Conservation (phyloP, 2,113 vertebrate genomes). For the Dipodomys stephensi region DNA sequence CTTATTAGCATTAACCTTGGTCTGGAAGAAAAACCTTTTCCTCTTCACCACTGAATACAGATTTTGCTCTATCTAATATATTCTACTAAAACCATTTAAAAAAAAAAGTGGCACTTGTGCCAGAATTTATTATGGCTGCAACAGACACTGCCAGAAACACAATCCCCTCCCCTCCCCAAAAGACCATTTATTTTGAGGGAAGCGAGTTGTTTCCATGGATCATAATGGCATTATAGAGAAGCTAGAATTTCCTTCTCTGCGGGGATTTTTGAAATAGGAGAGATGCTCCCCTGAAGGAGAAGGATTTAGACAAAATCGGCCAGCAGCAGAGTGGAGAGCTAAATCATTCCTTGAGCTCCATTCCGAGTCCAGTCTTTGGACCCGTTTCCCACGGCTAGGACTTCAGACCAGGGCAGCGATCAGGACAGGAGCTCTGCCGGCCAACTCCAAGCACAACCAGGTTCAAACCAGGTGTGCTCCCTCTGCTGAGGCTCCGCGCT, state of each 20-base stretch:
- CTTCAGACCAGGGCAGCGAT: constrained; percentile 54
- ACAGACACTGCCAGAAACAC: constrained; percentile 60
- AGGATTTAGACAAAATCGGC: constrained; percentile 37
- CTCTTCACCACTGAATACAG: constrained; percentile 59
- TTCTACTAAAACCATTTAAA: constrained; percentile 34
- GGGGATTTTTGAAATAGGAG: constrained; percentile 52
- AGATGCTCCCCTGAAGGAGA: not conserved
- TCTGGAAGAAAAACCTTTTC: constrained; percentile 59
- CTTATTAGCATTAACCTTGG: constrained; percentile 75
- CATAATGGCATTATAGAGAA: constrained; percentile 50
- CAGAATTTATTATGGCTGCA: constrained; percentile 64
- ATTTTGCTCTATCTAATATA: constrained; percentile 58
- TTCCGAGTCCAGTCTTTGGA: constrained; percentile 43
- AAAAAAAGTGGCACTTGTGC: not conserved
- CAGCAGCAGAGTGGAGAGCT: constrained; percentile 21
- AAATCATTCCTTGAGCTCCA: constrained; percentile 59
- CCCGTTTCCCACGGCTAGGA: constrained; percentile 25
- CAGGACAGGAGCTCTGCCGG: constrained; percentile 60
- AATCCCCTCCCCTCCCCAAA: constrained; percentile 16
- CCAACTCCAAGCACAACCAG: not conserved
- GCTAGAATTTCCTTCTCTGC: constrained; percentile 36
- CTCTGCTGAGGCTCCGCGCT: constrained; percentile 47
- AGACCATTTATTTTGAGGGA: constrained; percentile 65
- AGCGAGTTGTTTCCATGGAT: constrained; percentile 56
- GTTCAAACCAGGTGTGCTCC: constrained; percentile 31